Evolutionary conservation across 2,888 invertebrate genomes (phyloP).

Genomic region (Callinectes sapidus): DNA sequence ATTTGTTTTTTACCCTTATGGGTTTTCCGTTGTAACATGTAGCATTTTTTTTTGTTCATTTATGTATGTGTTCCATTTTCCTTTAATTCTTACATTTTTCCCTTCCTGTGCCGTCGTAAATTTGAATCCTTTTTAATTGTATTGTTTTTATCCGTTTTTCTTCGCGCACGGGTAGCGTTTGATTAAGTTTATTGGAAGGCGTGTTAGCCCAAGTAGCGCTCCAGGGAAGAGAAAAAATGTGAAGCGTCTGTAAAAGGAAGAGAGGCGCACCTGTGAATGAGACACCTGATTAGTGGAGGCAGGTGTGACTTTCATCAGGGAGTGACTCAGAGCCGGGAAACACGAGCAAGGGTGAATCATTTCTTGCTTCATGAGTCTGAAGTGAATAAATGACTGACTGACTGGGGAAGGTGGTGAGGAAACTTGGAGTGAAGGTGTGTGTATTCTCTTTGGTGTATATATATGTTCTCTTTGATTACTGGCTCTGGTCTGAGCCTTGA

Average conservation of each 20-base stretch:
- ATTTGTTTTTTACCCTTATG: constrained; percentile 11
- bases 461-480: too few species aligned
- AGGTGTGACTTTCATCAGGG: neutral
- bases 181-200: neutral
- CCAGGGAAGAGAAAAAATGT: neutral
- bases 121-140: neutral
- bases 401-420: neutral
- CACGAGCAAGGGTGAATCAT: neutral
- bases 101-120: neutral
- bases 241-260: neutral
- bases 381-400: neutral
- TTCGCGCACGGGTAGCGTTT: neutral
- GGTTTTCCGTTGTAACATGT: neutral
- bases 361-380: neutral
- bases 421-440: too few species aligned
- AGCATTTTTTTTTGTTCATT: neutral
- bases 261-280: neutral
- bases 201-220: neutral
- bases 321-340: neutral
- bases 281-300: neutral
- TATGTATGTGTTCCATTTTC: neutral
- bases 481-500: too few species aligned
- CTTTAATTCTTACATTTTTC: neutral
- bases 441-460: too few species aligned
- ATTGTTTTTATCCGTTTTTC: neutral